Base-by-base conservation (phyloP, 2,888 invertebrate species). In the Pollenia griseotomentosa region DNA sequence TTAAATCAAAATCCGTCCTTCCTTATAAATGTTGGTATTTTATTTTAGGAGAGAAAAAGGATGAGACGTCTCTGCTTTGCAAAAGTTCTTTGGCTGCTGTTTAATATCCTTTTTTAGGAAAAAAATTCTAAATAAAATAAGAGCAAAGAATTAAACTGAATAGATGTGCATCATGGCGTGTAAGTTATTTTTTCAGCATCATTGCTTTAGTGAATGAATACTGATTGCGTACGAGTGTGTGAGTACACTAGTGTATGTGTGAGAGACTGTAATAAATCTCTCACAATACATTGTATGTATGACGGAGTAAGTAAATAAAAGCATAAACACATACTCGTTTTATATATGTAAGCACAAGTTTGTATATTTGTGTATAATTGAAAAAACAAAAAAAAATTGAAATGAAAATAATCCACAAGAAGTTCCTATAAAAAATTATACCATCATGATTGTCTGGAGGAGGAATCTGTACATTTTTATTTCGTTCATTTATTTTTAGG, bases 151-250 rank as follows among this genome's bases (percentile, higher is more conserved):
- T 83, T 77, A 70, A 77, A 70, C 48, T 77, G 78, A 74, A 79
- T 84, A 66, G 44, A 81, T 73, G 84, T 84, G 79, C 83, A 82
- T 71, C 77, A 77, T 83, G 79, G 81, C 77, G 85, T 82, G 83
- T 85, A 88, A 89, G 88, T 78, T 88, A 88, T 79, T 88, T 88
- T 82, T 88, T 88, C 85, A 87, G 83, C 88, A 86, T 86, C 83
- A 88, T 86, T 86, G 86, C 88, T 81, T 81, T 57, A 81, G 88
- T 87, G 73, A 65, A 73, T 73, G 71, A 65, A 78, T 51, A 63
- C 19, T 55, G 77, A 75, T 33, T 66, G 61, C 57, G 44, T 66
- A 59, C 12, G n/a, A 55, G 40, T 40, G 33, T 40, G 53, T 53
- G n/a, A 44, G 33, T 33, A 33, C 33, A 6, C 33, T 33, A 33